These are phyloP conservation scores for Cnemophilus loriae DNA, from an alignment of 2,113 vertebrate species.

Conservation along the genomic window DNA sequence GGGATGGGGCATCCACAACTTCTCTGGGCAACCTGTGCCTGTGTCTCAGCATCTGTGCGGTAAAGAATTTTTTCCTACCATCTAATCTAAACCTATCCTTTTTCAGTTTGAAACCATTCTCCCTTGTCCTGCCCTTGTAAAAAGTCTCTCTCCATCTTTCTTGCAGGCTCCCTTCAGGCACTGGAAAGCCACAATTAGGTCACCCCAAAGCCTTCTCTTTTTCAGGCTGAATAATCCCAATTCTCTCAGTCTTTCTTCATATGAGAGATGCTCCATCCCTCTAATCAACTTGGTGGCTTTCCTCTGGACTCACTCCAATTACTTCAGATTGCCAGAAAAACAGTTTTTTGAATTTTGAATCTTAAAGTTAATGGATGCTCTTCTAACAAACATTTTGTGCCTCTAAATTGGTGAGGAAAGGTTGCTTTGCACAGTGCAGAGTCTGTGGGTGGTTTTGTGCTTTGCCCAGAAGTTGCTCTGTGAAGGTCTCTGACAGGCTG, in stretches of 20 bases:
- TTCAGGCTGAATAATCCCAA: neutral
- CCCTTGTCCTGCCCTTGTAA: neutral
- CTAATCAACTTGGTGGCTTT: neutral
- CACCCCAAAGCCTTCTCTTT: neutral
- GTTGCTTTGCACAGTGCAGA: neutral
- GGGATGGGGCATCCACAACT: neutral
- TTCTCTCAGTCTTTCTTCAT: neutral
- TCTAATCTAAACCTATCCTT: neutral
- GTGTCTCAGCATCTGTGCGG: neutral
- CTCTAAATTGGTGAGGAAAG: neutral
- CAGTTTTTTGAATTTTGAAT: neutral
- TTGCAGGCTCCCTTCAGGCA: neutral
- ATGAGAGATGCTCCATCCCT: neutral
- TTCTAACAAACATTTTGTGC: neutral
- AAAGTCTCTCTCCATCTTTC: neutral
- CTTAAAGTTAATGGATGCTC: neutral
- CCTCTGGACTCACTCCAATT: neutral
- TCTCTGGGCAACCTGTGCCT: neutral
- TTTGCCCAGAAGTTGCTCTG: neutral
- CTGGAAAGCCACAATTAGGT: neutral
- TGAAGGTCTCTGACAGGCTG: neutral
- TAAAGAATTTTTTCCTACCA: neutral
- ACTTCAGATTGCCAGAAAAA: neutral
- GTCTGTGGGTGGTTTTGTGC: neutral
- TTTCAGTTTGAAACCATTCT: neutral